These are phyloP conservation scores for Danaus melanippus DNA, from an alignment of 1,140 invertebrate species.

Conservation along the genomic window DNA sequence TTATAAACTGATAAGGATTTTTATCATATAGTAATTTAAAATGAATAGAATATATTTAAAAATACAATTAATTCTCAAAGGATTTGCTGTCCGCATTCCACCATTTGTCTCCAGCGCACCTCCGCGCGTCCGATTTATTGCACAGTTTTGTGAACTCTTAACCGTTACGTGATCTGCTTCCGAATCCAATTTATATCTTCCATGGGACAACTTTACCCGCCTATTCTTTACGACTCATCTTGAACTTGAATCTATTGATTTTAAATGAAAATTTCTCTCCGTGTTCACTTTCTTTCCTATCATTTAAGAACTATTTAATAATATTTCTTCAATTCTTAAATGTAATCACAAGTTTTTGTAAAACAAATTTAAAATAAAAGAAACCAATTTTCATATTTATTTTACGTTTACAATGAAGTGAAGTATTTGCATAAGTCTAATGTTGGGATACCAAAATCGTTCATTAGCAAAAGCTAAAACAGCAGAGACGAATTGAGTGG, in stretches of 20 bases:
- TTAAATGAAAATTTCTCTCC: conserved; percentile 11
- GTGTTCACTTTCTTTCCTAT: too few species aligned
- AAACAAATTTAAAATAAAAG: too few species aligned
- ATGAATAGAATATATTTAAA: too few species aligned
- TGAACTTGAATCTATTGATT: conserved; percentile 27
- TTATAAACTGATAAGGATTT: too few species aligned
- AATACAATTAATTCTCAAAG: conserved; percentile 8
- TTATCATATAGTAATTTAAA: too few species aligned
- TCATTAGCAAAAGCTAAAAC: conserved; percentile 30
- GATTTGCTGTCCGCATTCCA: conserved; percentile 24
- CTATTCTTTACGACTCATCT: conserved; percentile 65
- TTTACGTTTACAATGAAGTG: too few species aligned
- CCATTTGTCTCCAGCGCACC: conserved; percentile 65
- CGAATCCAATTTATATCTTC: conserved; percentile 69
- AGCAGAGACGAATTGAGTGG: conserved; percentile 30
- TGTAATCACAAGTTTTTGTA: too few species aligned
- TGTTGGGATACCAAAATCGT: conserved; percentile 13
- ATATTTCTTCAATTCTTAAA: too few species aligned
- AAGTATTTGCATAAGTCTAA: conserved; percentile 7
- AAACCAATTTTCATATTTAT: too few species aligned
- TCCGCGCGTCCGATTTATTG: conserved; percentile 68
- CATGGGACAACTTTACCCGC: conserved; percentile 57
- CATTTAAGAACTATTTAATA: too few species aligned
- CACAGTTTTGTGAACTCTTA: conserved; percentile 71
- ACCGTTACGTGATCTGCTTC: conserved; percentile 72